Conservation (phyloP, 2,888 invertebrate genomes). For the Crocallis elinguaria region DNA sequence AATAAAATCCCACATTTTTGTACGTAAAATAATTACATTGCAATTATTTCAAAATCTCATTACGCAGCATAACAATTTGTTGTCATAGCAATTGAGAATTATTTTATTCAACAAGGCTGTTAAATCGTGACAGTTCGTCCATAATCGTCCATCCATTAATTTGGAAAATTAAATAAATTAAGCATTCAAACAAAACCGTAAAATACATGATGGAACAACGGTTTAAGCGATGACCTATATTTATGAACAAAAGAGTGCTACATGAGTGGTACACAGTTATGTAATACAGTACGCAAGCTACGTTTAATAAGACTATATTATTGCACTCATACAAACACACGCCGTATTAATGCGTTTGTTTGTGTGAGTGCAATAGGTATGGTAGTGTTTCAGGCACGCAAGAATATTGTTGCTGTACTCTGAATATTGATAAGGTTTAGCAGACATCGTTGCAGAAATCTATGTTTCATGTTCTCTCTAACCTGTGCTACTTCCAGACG, state of each 20-base stretch:
- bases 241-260: slow-evolving; percentile 17
- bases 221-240: slow-evolving; percentile 15
- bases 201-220: slow-evolving; percentile 19
- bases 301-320: background rate
- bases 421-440: no score
- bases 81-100: background rate
- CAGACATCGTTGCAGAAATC: no score
- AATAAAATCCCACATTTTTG: no score
- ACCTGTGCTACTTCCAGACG: no score
- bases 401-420: no score
- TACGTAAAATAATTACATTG: background rate
- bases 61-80: background rate
- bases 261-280: background rate
- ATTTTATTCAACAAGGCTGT: slow-evolving; percentile 5
- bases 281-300: background rate
- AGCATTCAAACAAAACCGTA: slow-evolving; percentile 27
- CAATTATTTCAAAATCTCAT: background rate
- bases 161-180: slow-evolving; percentile 28
- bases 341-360: no score
- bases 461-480: no score
- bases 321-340: background rate
- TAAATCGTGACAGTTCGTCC: slow-evolving; percentile 26
- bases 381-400: no score
- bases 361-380: no score
- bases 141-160: slow-evolving; percentile 28